These are phyloP conservation scores for Muscina levida DNA, from an alignment of 2,888 invertebrate species.

Conservation along the genomic window DNA sequence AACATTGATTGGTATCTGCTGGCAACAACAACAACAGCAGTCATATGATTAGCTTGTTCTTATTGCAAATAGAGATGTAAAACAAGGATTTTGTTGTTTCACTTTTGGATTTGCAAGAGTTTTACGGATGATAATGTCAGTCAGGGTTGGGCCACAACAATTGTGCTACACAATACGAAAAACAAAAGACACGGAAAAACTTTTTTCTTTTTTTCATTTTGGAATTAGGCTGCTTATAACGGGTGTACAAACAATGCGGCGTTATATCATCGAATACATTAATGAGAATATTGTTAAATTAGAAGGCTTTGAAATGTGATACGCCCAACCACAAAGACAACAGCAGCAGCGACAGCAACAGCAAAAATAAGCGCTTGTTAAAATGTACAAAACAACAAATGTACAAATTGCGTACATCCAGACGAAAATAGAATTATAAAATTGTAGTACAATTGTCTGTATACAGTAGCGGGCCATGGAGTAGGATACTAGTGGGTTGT, in stretches of 20 bases:
- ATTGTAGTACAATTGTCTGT: conserved; percentile 48
- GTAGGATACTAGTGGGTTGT: conserved; percentile 12
- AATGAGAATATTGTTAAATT: conserved; percentile 79
- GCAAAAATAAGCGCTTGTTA: conserved; percentile 20
- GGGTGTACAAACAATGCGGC: conserved; percentile 55
- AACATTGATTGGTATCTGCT: conserved; percentile 50
- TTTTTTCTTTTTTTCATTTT: conserved; percentile 6
- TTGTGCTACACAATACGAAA: not conserved
- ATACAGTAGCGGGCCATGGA: not conserved
- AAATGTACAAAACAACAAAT: conserved; percentile 13
- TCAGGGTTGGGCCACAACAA: conserved; percentile 26
- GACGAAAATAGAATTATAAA: conserved; percentile 32
- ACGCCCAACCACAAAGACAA: conserved; percentile 71
- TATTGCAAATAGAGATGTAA: conserved; percentile 48
- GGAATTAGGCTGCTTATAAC: conserved; percentile 66
- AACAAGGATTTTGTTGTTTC: conserved; percentile 53
- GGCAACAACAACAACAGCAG: conserved; percentile 29
- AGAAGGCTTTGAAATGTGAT: conserved; percentile 78
- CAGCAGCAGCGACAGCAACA: conserved; percentile 39
- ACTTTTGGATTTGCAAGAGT: conserved; percentile 56
- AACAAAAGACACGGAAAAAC: conserved; percentile 7
- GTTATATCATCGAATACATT: conserved; percentile 73
- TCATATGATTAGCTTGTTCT: conserved; percentile 25
- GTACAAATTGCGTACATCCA: not conserved
- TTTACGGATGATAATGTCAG: conserved; percentile 40